These are phyloP conservation scores for Hirtodrosophila histrioides DNA, from an alignment of 2,888 invertebrate genomes.

Conservation along the genomic window DNA sequence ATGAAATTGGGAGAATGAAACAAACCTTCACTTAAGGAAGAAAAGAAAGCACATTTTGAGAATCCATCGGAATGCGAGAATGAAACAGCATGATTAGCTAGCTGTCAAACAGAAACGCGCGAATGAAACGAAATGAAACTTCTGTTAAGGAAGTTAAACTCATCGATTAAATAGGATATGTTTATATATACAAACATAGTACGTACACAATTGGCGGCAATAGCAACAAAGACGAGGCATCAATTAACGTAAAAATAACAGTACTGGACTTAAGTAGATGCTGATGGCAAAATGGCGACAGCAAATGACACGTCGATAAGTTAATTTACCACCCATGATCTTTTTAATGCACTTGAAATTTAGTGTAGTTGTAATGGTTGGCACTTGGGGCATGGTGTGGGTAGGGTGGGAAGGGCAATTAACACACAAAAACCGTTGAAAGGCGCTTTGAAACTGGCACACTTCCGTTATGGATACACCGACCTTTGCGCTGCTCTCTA, in stretches of 20 bases:
- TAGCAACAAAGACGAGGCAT: constrained; percentile 57
- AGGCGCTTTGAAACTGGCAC: constrained; percentile 64
- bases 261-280: constrained; percentile 41
- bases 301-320: constrained; percentile 60
- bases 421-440: constrained; percentile 66
- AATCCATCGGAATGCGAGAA: constrained; percentile 6
- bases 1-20: too few relatives aligned
- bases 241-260: constrained; percentile 68
- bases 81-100: constrained; percentile 7
- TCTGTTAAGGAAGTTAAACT: constrained; percentile 8
- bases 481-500: constrained; percentile 6
- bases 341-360: constrained; percentile 79
- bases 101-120: constrained; percentile 2
- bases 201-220: constrained; percentile 59
- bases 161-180: constrained; percentile 7
- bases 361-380: constrained; percentile 50
- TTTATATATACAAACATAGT: constrained; percentile 6
- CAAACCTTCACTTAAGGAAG: too few relatives aligned
- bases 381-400: constrained; percentile 14
- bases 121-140: constrained; percentile 3
- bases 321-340: constrained; percentile 81
- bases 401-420: constrained; percentile 64
- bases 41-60: too few relatives aligned
- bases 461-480: constrained; percentile 53
- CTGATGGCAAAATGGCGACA: constrained; percentile 33